phyloP scores from a whole-genome alignment of 2,113 vertebrate genomes.

The Calyptommatus sinebrachiatus region DNA sequence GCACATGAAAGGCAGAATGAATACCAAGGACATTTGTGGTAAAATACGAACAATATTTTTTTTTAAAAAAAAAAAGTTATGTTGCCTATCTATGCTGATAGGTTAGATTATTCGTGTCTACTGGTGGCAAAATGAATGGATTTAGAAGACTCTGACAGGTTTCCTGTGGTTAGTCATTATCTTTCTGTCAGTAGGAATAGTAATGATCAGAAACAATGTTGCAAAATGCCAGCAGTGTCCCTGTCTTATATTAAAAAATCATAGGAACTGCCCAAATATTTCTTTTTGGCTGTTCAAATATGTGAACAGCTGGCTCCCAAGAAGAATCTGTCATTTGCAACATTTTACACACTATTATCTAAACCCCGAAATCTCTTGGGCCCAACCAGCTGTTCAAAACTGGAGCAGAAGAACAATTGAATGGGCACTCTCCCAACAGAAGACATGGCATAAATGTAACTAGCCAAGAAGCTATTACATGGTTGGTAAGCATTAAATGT shows the following conservation, averaged over 20 bases:
- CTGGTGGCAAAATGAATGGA: conserved; percentile 18
- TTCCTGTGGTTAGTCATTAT: conserved; percentile 44
- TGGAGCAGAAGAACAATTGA: conserved; percentile 12
- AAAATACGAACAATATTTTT: not conserved
- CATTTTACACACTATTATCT: conserved; percentile 36
- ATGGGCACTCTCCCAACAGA: not conserved
- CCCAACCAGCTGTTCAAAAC: conserved; percentile 2
- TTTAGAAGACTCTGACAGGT: conserved; percentile 41
- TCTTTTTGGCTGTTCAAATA: conserved; percentile 47
- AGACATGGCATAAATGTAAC: not conserved
- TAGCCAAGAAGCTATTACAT: conserved; percentile 7
- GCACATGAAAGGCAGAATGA: not conserved
- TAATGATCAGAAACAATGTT: conserved; percentile 56
- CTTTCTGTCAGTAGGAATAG: conserved; percentile 49
- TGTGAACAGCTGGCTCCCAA: conserved; percentile 50
- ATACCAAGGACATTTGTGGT: not conserved
- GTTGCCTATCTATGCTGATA: not conserved
- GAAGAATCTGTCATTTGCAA: conserved; percentile 44
- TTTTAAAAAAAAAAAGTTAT: conserved; percentile 9
- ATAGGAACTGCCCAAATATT: conserved; percentile 38
- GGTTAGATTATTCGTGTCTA: conserved; percentile 30
- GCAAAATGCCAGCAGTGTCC: conserved; percentile 42
- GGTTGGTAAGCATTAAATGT: not conserved
- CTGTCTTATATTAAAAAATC: not conserved
- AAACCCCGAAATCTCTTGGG: conserved; percentile 14